Evolutionary conservation across 2,888 invertebrate genomes (phyloP).

Genomic region (Drosophila subsilvestris): DNA sequence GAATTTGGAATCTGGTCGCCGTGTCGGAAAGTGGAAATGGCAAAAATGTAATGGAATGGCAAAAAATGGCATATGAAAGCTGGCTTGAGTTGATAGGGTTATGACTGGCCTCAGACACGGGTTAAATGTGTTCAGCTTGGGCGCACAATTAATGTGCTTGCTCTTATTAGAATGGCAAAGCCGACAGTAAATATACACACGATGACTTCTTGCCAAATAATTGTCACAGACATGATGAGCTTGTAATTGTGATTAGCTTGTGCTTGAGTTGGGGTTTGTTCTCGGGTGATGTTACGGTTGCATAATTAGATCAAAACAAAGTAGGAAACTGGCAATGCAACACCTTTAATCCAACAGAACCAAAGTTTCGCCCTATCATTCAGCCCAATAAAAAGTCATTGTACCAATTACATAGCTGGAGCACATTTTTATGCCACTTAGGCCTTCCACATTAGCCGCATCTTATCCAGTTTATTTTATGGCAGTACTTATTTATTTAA

Average conservation of each 20-base stretch:
- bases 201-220: constrained; percentile 35
- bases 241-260: constrained; percentile 47
- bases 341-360: too few relatives aligned
- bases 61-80: constrained; percentile 64
- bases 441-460: neutral
- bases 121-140: constrained; percentile 61
- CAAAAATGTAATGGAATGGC: too few relatives aligned
- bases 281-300: constrained; percentile 11
- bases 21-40: constrained; percentile 47
- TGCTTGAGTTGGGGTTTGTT: constrained; percentile 29
- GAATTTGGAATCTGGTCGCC: constrained; percentile 13
- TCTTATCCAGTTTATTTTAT: constrained; percentile 46
- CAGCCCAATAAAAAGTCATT: constrained; percentile 1
- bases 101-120: constrained; percentile 40
- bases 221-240: constrained; percentile 46
- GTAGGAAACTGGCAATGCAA: constrained; percentile 20
- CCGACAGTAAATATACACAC: constrained; percentile 19
- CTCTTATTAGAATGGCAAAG: constrained; percentile 22
- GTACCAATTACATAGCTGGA: constrained; percentile 28
- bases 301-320: constrained; percentile 15
- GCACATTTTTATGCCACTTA: neutral
- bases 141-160: constrained; percentile 48
- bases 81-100: constrained; percentile 1
- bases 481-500: constrained; percentile 47
- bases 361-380: neutral